phyloP scores from a whole-genome alignment of 2,888 invertebrate genomes.

The Cephus nigrinus region DNA sequence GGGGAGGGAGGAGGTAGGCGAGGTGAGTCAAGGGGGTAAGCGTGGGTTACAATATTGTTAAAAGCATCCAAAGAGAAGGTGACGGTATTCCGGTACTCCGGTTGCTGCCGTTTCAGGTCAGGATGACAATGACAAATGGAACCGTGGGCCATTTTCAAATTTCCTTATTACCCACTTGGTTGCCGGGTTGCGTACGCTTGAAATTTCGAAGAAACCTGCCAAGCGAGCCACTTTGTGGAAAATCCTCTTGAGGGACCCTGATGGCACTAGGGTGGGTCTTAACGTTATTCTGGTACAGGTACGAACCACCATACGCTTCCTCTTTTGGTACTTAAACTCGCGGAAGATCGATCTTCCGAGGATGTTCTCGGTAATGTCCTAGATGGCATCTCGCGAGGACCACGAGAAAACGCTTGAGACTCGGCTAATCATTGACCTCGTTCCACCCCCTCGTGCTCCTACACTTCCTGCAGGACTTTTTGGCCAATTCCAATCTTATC shows the following conservation, averaged over 20 bases:
- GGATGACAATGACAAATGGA: slow-evolving; percentile 60
- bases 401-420: too few relatives aligned
- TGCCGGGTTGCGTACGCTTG: neutral
- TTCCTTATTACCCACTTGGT: slow-evolving; percentile 49
- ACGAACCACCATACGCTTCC: neutral
- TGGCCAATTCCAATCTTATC: neutral
- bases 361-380: neutral
- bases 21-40: slow-evolving; percentile 27
- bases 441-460: neutral
- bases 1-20: slow-evolving; percentile 17
- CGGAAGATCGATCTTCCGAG: neutral
- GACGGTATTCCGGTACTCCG: slow-evolving; percentile 26
- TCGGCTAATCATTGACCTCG: neutral
- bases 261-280: neutral
- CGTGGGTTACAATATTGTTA: slow-evolving; percentile 54
- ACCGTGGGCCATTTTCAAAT: slow-evolving; percentile 50
- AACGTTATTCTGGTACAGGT: neutral
- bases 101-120: slow-evolving; percentile 34
- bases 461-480: neutral
- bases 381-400: too few relatives aligned
- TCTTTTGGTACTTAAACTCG: neutral
- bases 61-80: slow-evolving; percentile 50
- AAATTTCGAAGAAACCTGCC: neutral
- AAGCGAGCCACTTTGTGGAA: neutral
- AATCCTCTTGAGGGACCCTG: neutral